These are phyloP conservation scores for Parus major DNA, from an alignment of 2,113 vertebrate genomes.

Conservation along the genomic window DNA sequence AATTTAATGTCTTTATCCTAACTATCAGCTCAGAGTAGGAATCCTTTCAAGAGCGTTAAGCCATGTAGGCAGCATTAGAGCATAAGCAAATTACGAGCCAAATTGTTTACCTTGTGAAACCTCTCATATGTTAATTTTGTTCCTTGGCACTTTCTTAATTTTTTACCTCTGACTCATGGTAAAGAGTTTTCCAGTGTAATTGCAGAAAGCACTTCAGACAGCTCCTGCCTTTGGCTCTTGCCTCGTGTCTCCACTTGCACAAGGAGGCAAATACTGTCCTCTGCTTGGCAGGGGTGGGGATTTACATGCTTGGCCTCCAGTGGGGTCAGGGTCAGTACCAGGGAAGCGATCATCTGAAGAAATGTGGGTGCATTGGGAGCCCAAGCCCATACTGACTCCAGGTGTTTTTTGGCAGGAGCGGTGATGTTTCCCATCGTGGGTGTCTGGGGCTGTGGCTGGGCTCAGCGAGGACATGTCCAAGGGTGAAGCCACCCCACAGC, in stretches of 20 bases:
- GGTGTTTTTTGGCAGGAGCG: background rate
- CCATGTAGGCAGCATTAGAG: background rate
- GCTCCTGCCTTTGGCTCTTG: background rate
- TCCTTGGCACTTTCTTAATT: background rate
- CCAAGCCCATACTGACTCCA: rapidly evolving
- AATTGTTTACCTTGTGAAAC: background rate
- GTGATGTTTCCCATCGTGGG: rapidly evolving
- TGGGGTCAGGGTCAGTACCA: background rate
- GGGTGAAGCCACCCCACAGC: background rate
- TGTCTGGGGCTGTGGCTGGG: background rate
- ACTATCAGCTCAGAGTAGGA: background rate
- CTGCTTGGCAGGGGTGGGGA: background rate
- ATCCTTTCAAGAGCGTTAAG: background rate
- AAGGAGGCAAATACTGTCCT: background rate
- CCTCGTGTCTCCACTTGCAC: background rate
- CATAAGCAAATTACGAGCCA: background rate
- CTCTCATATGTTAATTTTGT: background rate
- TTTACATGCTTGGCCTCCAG: background rate
- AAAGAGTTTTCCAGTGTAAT: background rate
- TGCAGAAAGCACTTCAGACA: background rate
- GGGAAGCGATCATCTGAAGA: background rate
- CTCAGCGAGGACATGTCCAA: background rate
- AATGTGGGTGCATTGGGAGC: rapidly evolving
- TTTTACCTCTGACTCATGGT: background rate
- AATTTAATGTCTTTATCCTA: background rate